Conservation (phyloP, 1,140 invertebrate species). For the Gryon sp. region DNA sequence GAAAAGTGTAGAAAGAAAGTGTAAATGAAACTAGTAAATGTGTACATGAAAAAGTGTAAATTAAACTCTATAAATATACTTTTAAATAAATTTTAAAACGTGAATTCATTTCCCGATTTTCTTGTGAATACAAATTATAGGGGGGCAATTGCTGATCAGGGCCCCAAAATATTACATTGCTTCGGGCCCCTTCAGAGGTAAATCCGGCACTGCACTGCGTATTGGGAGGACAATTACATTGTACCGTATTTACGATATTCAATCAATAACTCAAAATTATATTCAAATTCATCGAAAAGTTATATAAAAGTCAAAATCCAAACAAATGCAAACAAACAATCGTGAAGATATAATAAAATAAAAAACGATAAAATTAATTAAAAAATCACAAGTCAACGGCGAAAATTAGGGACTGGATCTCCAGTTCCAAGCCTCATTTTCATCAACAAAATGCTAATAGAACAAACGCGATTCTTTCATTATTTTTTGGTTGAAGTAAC, state of each 20-base stretch:
- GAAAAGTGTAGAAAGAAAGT: too few relatives aligned
- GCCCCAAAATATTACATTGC: too few relatives aligned
- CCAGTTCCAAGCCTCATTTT: background rate
- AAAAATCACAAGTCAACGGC: constrained; percentile 31
- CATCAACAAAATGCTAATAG: constrained; percentile 8
- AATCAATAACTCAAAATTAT: constrained; percentile 46
- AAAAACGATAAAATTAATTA: background rate
- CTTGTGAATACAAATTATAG: too few relatives aligned
- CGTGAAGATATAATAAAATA: background rate
- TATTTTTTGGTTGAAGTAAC: constrained; percentile 52
- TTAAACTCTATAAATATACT: too few relatives aligned
- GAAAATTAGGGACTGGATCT: background rate
- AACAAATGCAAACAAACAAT: constrained; percentile 1
- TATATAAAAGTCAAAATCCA: background rate
- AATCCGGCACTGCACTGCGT: too few relatives aligned
- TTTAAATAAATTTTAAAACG: too few relatives aligned
- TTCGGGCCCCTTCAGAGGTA: too few relatives aligned
- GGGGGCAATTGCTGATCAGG: too few relatives aligned
- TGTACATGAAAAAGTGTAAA: too few relatives aligned
- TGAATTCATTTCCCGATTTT: too few relatives aligned
- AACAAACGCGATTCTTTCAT: constrained; percentile 13
- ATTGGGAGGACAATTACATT: constrained; percentile 54
- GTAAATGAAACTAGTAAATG: too few relatives aligned
- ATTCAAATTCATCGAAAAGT: constrained; percentile 21
- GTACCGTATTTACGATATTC: constrained; percentile 55